phyloP scores from a whole-genome alignment of 2,797 vertebrate species.

The Orientallactaga sibirica region DNA sequence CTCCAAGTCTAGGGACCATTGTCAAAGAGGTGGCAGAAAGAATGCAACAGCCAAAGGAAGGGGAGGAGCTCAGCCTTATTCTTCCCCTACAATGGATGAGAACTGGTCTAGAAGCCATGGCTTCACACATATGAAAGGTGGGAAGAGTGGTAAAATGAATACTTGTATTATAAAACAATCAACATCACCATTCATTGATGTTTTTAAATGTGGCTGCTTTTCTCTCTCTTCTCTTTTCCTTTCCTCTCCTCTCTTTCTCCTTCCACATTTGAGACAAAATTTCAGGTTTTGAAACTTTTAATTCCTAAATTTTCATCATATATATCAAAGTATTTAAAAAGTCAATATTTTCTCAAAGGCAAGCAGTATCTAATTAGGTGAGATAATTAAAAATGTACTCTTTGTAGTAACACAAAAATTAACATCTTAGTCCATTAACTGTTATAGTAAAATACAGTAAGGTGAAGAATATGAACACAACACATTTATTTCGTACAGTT shows the following conservation, averaged over 20 bases:
- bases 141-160: background rate
- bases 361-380: background rate
- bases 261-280: background rate
- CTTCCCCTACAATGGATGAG: no score
- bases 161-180: background rate
- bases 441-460: background rate
- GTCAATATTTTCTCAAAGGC: background rate
- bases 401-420: background rate
- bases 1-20: no score
- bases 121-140: background rate
- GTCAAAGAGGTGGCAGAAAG: no score
- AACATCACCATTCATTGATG: background rate
- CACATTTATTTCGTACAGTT: background rate
- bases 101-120: background rate
- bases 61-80: no score
- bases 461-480: background rate
- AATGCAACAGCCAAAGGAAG: no score
- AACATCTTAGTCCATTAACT: background rate
- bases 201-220: background rate
- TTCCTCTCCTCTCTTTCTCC: background rate
- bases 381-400: background rate
- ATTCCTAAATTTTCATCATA: constrained; percentile 29
- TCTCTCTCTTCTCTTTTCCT: background rate
- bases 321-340: background rate
- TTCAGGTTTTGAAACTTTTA: background rate